These are phyloP conservation scores for Drosophila emarginata DNA, from an alignment of 2,888 invertebrate species.

Conservation along the genomic window DNA sequence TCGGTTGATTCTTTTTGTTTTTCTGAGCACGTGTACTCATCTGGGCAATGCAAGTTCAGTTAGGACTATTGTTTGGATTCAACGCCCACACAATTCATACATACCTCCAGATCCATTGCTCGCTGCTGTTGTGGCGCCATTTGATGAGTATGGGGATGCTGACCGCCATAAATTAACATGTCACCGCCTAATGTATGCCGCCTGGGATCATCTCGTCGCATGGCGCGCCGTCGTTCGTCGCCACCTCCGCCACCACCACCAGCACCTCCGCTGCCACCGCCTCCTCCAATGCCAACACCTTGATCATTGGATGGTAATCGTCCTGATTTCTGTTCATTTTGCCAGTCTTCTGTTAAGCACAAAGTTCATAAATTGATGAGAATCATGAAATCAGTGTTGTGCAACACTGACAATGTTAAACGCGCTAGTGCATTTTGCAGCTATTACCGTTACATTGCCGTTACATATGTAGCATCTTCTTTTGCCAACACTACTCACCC, in stretches of 20 bases:
- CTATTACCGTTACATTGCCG: background rate
- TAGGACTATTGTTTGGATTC: background rate
- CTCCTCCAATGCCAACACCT: constrained; percentile 38
- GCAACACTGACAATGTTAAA: background rate
- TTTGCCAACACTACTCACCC: constrained; percentile 82
- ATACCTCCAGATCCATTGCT: constrained; percentile 91
- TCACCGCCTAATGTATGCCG: constrained; percentile 92
- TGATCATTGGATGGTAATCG: constrained; percentile 81
- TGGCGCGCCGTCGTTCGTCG: constrained; percentile 81
- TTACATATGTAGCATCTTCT: background rate
- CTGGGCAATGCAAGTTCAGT: constrained; percentile 58
- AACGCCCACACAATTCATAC: background rate
- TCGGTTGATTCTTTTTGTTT: constrained; percentile 85
- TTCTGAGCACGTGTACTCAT: constrained; percentile 83
- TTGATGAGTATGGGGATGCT: constrained; percentile 77
- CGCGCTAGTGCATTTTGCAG: background rate
- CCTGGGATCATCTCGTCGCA: constrained; percentile 90
- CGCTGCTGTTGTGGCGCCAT: constrained; percentile 83
- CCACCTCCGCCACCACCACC: constrained; percentile 11
- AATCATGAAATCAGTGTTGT: constrained; percentile 34
- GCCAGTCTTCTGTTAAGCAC: constrained; percentile 84
- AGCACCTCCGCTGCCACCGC: background rate
- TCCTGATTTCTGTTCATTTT: constrained; percentile 83
- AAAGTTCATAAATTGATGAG: background rate
- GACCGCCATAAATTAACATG: constrained; percentile 85